These are phyloP conservation scores for Athene cunicularia DNA, from an alignment of 2,113 vertebrate genomes.

Conservation along the genomic window DNA sequence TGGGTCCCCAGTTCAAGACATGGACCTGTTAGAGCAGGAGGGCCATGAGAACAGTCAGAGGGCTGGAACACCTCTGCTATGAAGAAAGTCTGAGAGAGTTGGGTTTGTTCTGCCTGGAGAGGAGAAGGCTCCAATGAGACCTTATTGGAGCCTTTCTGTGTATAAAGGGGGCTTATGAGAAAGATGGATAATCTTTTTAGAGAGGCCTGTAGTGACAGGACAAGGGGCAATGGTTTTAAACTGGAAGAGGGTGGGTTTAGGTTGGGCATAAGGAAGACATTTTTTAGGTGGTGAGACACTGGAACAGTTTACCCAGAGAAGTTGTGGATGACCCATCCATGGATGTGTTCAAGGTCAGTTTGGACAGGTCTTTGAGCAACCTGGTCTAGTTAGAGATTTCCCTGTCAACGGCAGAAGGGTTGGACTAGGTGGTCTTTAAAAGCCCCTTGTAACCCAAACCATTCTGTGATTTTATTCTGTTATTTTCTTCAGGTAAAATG, in stretches of 20 bases:
- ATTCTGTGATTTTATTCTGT: not conserved
- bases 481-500: not conserved
- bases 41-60: accelerated
- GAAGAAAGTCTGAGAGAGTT: not conserved
- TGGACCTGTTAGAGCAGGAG: accelerated
- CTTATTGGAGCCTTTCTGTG: not conserved
- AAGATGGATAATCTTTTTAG: not conserved
- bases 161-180: not conserved
- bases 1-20: not conserved
- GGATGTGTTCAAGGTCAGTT: not conserved
- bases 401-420: too few species aligned
- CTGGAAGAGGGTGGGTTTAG: not conserved
- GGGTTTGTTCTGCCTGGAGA: not conserved
- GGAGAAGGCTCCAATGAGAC: accelerated
- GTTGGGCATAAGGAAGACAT: not conserved
- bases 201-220: not conserved
- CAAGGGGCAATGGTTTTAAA: not conserved
- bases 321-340: not conserved
- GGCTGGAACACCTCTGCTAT: not conserved
- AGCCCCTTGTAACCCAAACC: not conserved
- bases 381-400: not conserved
- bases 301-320: not conserved
- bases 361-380: not conserved
- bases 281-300: not conserved
- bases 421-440: not conserved